Conservation (phyloP, 1,140 invertebrate genomes). For the Bombus superbus region DNA sequence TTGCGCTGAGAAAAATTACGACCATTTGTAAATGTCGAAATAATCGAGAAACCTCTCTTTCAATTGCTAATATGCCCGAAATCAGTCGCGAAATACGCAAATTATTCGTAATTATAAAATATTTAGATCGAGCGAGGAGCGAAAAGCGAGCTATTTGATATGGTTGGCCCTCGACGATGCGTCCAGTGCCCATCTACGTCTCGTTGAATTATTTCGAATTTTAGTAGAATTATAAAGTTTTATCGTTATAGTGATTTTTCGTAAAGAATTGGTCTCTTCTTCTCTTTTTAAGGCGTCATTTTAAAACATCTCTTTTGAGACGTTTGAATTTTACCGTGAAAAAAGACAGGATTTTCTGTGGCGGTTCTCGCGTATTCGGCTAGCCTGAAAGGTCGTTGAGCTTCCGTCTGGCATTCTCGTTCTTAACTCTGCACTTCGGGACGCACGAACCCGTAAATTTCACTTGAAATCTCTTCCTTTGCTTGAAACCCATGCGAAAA, state of each 20-base stretch:
- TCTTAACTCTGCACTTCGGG: slow-evolving; percentile 56
- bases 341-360: neutral
- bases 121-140: neutral
- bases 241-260: neutral
- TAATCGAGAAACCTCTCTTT: neutral
- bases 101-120: too few species aligned
- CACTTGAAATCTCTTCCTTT: slow-evolving; percentile 55
- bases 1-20: neutral
- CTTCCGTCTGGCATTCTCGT: slow-evolving; percentile 60
- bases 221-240: neutral
- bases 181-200: neutral
- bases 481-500: slow-evolving; percentile 28
- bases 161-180: too few species aligned
- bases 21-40: neutral
- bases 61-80: neutral
- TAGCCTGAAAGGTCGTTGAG: slow-evolving; percentile 65
- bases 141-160: neutral
- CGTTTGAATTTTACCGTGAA: neutral
- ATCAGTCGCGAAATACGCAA: neutral
- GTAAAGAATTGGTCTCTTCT: neutral
- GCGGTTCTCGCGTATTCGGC: slow-evolving; percentile 2
- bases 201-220: neutral
- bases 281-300: neutral
- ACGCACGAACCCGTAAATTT: slow-evolving; percentile 69
- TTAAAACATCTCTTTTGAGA: neutral